Evolutionary conservation across 2,797 vertebrate species (phyloP).

Genomic region (Melanogrammus aeglefinus): DNA sequence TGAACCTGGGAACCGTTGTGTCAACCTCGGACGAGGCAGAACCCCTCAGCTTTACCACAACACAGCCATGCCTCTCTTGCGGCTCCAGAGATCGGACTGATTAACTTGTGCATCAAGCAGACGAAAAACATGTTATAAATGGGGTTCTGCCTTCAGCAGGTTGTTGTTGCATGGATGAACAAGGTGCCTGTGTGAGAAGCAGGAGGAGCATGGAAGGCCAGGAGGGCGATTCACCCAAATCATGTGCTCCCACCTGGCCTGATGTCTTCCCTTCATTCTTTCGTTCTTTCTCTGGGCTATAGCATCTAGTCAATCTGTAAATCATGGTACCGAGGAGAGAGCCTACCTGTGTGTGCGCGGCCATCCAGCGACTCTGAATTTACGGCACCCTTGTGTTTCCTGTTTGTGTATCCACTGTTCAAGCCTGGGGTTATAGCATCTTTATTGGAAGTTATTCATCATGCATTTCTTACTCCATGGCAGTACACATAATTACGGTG

Average conservation of each 20-base stretch:
- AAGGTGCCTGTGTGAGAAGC: not conserved
- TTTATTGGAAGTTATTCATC: constrained; percentile 26
- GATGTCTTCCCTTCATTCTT: not conserved
- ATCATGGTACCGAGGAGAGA: not conserved
- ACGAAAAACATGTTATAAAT: not conserved
- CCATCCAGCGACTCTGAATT: not conserved
- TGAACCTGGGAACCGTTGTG: not conserved
- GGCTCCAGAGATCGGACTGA: not conserved
- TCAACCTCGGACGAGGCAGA: not conserved
- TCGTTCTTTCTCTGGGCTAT: not conserved
- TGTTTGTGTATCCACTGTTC: constrained; percentile 16
- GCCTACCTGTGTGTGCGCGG: not conserved
- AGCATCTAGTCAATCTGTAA: not conserved
- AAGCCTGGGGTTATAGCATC: constrained; percentile 22
- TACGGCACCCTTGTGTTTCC: not conserved
- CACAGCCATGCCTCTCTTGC: not conserved
- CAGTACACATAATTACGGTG: constrained; percentile 34
- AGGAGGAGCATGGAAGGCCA: too few relatives aligned
- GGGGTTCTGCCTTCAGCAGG: not conserved
- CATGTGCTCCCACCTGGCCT: not conserved
- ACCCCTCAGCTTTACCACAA: not conserved
- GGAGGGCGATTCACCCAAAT: not conserved
- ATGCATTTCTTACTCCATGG: constrained; percentile 18
- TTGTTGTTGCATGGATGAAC: not conserved
- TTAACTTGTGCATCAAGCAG: not conserved